Base-by-base conservation (phyloP, 2,888 invertebrate genomes). In the Diadromus collaris region DNA sequence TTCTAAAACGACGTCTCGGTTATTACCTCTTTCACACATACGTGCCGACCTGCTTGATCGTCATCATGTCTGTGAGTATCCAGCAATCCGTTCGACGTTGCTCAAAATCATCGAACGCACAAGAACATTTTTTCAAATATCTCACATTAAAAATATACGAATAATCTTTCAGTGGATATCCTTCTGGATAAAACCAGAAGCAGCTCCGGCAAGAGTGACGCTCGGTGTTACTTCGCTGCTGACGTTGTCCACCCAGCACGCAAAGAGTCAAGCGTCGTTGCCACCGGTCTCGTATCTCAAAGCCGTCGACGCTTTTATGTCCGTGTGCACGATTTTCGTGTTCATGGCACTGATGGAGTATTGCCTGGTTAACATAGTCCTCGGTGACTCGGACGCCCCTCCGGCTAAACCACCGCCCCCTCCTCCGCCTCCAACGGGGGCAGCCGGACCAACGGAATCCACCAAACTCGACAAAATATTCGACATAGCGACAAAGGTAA, bases 271-370 rank as follows among this genome's bases (percentile, higher is more conserved):
- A 90, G 96, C 97, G n/a, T 95, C 97, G 41, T 91, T 97, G 27
- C 98, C 98, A 0, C 97, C 98, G 0, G 98, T 98, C 5, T 98
- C 98, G 1, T 98, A 98, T 90, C 92, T 98, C 61, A 98, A 97
- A 90, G 97, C 97, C 0, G 97, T 97, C 2, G 97, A 97, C 87
- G 96, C 96, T 0, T 97, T 97, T 88, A 97, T 97, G 97, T 97
- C 97, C 19, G 96, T 96, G 24, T 97, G 97, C 90, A 97, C 97
- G 67, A 93, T 97, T 93, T 97, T 97, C 91, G 97, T 97, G 87
- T 97, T 97, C 89, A 96, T 97, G 96, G 97, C 97, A 0, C 91
- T 97, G 67, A 97, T 97, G 97, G 97, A 97, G 89, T 97, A 97
- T 89, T 97, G 97, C 84, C 91, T 97, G 82, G 97, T 97, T 34